A percentile compares a stretch with the other conserved stretches of the same genome.
Evolutionary conservation across 2,888 invertebrate species (phyloP).

Genomic region (Rhorus exstirpatorius): DNA sequence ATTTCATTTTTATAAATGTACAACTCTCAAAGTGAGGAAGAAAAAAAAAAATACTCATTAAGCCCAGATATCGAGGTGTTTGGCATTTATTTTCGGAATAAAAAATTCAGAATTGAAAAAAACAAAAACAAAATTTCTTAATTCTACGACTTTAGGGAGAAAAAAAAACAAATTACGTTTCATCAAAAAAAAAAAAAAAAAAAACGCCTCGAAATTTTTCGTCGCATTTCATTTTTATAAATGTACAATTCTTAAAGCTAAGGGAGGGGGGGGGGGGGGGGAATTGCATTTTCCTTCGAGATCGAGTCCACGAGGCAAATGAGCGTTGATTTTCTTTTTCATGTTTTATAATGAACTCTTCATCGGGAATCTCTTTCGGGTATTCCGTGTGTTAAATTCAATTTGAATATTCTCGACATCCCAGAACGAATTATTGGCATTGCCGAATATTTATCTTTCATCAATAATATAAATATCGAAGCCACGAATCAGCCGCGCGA

Average conservation of each 20-base stretch:
- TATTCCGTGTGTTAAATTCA: constrained; percentile 37
- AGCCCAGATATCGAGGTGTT: neutral
- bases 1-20: constrained; percentile 10
- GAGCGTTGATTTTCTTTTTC: constrained; percentile 40
- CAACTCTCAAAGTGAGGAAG: too few relatives aligned
- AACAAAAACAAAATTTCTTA: too few relatives aligned
- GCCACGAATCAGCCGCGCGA: too few relatives aligned
- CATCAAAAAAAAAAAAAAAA: neutral
- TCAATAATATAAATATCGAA: constrained; percentile 42
- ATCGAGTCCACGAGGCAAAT: constrained; percentile 47
- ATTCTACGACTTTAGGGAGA: neutral
- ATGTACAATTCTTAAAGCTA: constrained; percentile 30
- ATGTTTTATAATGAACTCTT: constrained; percentile 46
- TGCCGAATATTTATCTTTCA: too few relatives aligned
- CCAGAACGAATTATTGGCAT: too few relatives aligned
- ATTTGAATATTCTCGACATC: constrained; percentile 53
- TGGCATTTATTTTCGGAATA: neutral
- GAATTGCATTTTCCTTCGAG: too few relatives aligned
- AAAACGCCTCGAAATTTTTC: constrained; percentile 1
- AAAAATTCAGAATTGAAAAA: too few relatives aligned
- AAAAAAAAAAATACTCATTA: too few relatives aligned
- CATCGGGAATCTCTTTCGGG: too few relatives aligned
- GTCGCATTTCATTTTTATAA: neutral
- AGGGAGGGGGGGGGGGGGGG: neutral
- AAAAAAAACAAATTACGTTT: neutral